Evolutionary conservation across 2,113 vertebrate species (phyloP).

Genomic region (Australoheros scitulus): DNA sequence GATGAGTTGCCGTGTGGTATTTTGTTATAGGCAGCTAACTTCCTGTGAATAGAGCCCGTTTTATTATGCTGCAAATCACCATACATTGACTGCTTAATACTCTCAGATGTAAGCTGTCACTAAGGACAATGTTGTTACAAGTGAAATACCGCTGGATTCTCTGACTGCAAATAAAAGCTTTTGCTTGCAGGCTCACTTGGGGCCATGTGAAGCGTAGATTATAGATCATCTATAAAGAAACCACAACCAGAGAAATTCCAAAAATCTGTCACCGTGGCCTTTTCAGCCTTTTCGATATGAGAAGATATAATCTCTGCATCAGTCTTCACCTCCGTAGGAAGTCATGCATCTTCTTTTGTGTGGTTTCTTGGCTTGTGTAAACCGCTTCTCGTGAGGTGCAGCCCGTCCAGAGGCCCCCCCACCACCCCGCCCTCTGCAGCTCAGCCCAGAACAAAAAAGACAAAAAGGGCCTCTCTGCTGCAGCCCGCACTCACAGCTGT

Average conservation of each 20-base stretch:
- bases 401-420: constrained; percentile 7
- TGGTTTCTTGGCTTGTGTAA: constrained; percentile 65
- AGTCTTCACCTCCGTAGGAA: constrained; percentile 37
- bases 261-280: constrained; percentile 52
- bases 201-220: constrained; percentile 10
- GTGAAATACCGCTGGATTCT: constrained; percentile 21
- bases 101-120: constrained; percentile 50
- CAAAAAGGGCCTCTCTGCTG: constrained; percentile 58
- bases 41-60: constrained; percentile 37
- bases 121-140: constrained; percentile 8
- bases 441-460: constrained; percentile 56
- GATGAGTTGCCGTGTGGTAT: constrained; percentile 52
- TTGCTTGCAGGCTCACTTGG: constrained; percentile 9
- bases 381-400: constrained; percentile 56
- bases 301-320: constrained; percentile 67
- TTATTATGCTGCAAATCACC: constrained; percentile 54
- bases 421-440: constrained; percentile 13
- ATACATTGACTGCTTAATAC: constrained; percentile 34
- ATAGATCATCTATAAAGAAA: constrained; percentile 43
- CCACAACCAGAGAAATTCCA: constrained; percentile 44
- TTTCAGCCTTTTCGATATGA: constrained; percentile 51
- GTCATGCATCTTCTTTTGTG: constrained; percentile 68
- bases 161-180: constrained; percentile 12
- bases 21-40: constrained; percentile 30
- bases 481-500: constrained; percentile 44